Percentiles rank a stretch among this genome's conserved stretches.
phyloP scores from a whole-genome alignment of 2,888 invertebrate species.

The Amphiduros pacificus region DNA sequence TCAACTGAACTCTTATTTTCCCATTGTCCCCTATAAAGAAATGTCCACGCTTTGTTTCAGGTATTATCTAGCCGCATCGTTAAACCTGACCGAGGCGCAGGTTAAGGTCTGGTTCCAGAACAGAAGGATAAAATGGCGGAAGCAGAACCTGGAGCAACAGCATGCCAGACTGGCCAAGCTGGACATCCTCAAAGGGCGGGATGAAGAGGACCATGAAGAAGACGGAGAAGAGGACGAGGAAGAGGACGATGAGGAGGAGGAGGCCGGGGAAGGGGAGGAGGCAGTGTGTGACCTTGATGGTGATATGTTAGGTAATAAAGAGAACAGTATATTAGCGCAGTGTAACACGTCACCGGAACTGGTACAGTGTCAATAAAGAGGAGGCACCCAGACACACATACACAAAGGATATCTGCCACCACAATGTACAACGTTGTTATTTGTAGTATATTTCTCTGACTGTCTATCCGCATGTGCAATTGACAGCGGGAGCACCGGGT shows the following conservation, averaged over 20 bases:
- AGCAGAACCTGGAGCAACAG: constrained; percentile 89
- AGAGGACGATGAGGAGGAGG: not conserved
- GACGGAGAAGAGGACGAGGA: not conserved
- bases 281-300: not conserved
- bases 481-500: too few relatives aligned
- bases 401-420: too few relatives aligned
- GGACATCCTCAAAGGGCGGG: constrained; percentile 7
- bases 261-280: not conserved
- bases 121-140: constrained; percentile 88
- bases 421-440: too few relatives aligned
- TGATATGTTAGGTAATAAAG: not conserved
- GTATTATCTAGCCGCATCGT: constrained; percentile 80
- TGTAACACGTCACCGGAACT: too few relatives aligned
- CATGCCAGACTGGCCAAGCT: constrained; percentile 37
- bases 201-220: not conserved
- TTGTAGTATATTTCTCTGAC: too few relatives aligned
- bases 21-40: too few relatives aligned
- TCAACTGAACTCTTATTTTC: too few relatives aligned
- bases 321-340: too few relatives aligned
- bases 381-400: too few relatives aligned
- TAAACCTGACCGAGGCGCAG: constrained; percentile 86
- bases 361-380: too few relatives aligned
- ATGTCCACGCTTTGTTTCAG: too few relatives aligned
- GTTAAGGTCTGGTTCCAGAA: constrained; percentile 65
- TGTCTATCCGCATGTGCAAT: too few relatives aligned